phyloP scores from a whole-genome alignment of 2,888 invertebrate genomes.

The Melieria crassipennis region DNA sequence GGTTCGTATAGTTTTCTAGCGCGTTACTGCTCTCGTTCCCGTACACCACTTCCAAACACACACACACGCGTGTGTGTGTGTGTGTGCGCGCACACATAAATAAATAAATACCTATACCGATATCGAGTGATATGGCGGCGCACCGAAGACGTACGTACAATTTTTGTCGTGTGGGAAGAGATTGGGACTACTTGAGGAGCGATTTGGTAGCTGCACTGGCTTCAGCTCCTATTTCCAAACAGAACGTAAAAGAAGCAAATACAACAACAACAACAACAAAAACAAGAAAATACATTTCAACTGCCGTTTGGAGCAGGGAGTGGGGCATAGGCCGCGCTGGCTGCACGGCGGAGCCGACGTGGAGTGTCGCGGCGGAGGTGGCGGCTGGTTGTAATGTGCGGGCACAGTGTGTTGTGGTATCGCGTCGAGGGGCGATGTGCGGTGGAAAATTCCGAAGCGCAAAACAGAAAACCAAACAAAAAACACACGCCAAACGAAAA shows the following conservation, averaged over 20 bases:
- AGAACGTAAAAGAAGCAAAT: constrained; percentile 57
- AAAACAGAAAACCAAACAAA: not conserved
- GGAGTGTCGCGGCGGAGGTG: not conserved
- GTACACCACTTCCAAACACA: constrained; percentile 7
- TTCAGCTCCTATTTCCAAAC: constrained; percentile 66
- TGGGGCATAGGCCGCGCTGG: not conserved
- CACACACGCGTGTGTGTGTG: constrained; percentile 31
- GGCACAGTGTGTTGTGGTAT: not conserved
- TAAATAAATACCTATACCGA: constrained; percentile 26
- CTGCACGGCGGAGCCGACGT: not conserved
- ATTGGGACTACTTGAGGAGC: constrained; percentile 67
- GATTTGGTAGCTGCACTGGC: constrained; percentile 67
- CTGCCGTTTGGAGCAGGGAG: constrained; percentile 52
- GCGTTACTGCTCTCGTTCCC: not conserved
- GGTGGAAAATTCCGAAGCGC: constrained; percentile 26
- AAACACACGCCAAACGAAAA: not conserved
- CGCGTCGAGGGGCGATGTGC: constrained; percentile 6
- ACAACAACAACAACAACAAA: too few relatives aligned
- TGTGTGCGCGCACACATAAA: constrained; percentile 30
- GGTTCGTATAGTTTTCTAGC: too few relatives aligned
- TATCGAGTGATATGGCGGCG: constrained; percentile 38
- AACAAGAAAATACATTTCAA: constrained; percentile 58
- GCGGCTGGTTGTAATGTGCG: constrained; percentile 6
- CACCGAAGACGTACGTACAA: constrained; percentile 24
- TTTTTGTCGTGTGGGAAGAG: constrained; percentile 63